These are phyloP conservation scores for Perithous albicinctus DNA, from an alignment of 2,888 invertebrate species.

Conservation along the genomic window DNA sequence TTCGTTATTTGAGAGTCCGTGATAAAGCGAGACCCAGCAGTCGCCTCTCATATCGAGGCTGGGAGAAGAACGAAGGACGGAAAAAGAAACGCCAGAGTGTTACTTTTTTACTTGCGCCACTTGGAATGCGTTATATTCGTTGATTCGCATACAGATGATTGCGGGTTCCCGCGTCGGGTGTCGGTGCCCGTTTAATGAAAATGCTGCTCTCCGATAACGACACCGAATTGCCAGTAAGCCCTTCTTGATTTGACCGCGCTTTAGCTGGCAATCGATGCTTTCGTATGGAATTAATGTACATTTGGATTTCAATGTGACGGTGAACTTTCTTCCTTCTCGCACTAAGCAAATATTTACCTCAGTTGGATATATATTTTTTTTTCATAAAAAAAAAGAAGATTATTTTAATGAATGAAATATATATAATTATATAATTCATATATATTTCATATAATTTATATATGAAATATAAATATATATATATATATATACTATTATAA, in stretches of 20 bases:
- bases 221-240: constrained; percentile 38
- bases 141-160: constrained; percentile 72
- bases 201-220: constrained; percentile 61
- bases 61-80: constrained; percentile 9
- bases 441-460: too few relatives aligned
- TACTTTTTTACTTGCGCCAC: neutral
- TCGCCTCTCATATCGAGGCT: neutral
- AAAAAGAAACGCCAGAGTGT: constrained; percentile 38
- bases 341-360: neutral
- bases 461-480: too few relatives aligned
- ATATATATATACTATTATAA: too few relatives aligned
- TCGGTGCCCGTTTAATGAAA: constrained; percentile 71
- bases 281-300: neutral
- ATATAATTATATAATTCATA: too few relatives aligned
- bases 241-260: constrained; percentile 31
- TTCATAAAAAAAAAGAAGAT: too few relatives aligned
- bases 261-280: constrained; percentile 56
- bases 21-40: constrained; percentile 38
- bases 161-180: constrained; percentile 47
- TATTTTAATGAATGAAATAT: too few relatives aligned
- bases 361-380: too few relatives aligned
- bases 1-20: constrained; percentile 65
- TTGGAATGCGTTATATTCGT: constrained; percentile 42
- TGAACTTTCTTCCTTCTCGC: constrained; percentile 12
- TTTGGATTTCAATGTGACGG: constrained; percentile 65